Percentiles rank a stretch among this genome's conserved stretches.
phyloP scores from a whole-genome alignment of 1,140 invertebrate genomes.

The Grapholita molesta region DNA sequence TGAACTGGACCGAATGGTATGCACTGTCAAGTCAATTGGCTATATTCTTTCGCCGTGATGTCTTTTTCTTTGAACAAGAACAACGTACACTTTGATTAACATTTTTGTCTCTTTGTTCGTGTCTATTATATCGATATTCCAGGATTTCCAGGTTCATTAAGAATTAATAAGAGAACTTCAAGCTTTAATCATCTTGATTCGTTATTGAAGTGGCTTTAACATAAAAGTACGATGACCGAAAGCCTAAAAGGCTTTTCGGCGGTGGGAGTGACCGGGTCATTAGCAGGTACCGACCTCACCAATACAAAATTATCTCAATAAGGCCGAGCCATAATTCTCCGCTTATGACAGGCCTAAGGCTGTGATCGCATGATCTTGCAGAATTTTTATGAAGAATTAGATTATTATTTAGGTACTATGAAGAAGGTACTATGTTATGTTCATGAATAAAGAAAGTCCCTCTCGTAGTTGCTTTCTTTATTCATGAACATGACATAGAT shows the following conservation, averaged over 20 bases:
- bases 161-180: too few species aligned
- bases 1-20: not conserved
- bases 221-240: not conserved
- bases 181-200: not conserved
- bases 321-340: not conserved
- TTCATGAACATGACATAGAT: too few species aligned
- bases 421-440: too few species aligned
- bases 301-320: slow-evolving; percentile 10
- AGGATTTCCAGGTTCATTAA: too few species aligned
- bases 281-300: not conserved
- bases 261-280: slow-evolving; percentile 8
- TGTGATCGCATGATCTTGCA: not conserved
- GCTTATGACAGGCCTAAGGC: not conserved
- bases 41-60: not conserved
- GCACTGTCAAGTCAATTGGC: not conserved
- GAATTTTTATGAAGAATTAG: too few species aligned
- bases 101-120: too few species aligned
- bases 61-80: not conserved
- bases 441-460: too few species aligned
- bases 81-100: too few species aligned
- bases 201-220: not conserved
- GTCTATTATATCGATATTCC: not conserved
- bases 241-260: not conserved
- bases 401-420: too few species aligned
- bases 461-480: too few species aligned